Percentiles rank a stretch among this genome's conserved stretches.
Evolutionary conservation across 2,797 vertebrate species (phyloP).

Genomic region (Syngnathus acus): DNA sequence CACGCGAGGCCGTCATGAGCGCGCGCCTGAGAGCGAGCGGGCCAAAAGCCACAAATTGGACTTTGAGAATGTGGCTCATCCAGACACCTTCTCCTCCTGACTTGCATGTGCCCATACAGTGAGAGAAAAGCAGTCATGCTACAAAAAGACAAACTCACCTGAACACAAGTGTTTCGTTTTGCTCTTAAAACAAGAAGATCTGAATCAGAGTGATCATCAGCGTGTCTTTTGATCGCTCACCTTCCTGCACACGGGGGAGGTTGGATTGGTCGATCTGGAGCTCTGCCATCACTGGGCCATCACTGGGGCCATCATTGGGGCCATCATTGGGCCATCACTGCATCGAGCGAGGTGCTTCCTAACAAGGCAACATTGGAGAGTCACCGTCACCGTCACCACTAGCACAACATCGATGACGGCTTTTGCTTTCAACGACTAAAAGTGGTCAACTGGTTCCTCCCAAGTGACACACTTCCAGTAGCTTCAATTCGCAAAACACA

Average conservation of each 20-base stretch:
- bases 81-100: no score
- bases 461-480: not conserved
- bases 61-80: not conserved
- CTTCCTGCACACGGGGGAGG: conserved; percentile 71
- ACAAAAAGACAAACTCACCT: conserved; percentile 9
- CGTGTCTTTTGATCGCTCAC: conserved; percentile 35
- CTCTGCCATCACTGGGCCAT: conserved; percentile 64
- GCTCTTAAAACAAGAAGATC: not conserved
- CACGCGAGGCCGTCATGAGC: conserved; percentile 51
- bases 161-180: not conserved
- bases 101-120: no score
- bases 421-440: not conserved
- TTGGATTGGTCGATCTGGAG: conserved; percentile 74
- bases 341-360: not conserved
- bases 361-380: not conserved
- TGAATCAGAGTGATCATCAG: not conserved
- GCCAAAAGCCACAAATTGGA: no score
- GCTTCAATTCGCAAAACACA: not conserved
- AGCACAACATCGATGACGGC: not conserved
- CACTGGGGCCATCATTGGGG: conserved; percentile 14
- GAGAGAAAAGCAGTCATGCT: not conserved
- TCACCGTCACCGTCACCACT: not conserved
- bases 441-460: not conserved
- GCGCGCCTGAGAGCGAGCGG: conserved; percentile 10
- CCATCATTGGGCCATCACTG: conserved; percentile 26